Base-by-base conservation (phyloP, 2,888 invertebrate species). In the Sminthurides aquaticus region DNA sequence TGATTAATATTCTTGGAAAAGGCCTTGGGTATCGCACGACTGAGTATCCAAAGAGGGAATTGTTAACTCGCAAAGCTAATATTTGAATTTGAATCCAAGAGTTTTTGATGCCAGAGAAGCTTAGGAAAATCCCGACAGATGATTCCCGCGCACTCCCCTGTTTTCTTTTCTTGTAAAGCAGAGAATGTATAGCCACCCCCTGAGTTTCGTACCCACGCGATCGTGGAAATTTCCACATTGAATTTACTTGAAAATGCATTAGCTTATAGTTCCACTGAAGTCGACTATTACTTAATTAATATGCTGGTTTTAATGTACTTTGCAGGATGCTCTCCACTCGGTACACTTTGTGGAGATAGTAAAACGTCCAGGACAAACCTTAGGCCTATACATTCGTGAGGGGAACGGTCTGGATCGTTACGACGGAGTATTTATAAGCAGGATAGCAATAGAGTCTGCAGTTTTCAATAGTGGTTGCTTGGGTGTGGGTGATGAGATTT, bases 401-500 rank as follows among this genome's bases (percentile, higher is more conserved):
- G 97, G 98, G n/a, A 97, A 99, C 77, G 98, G 97, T n/a, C 86
- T 90, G 62, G 92, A 94, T 76, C 85, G 95, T 68, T 87, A 87
- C 57, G 95, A 96, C 76, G 99, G 99, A 56, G 98, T 99, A 68
- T 99, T 99, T 82, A 97, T 99, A 80, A 98, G 98, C 8, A 83
- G 91, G 76, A 91, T 94, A 78, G 98, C 98, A 48, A 84, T 95
- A 76, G 96, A 96, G 80, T 94, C 94, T 57, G 94, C 96, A 43
- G 95, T 97, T 54, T 96, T 95, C 80, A 94, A 95, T 81, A 95
- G 95, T 78, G 96, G 97, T 63, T 94, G 97, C 79, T 83, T 99
- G 71, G 73, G 73, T 3, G 96, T 98, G 60, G 97, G 97, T 56
- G 98, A 99, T 80, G 98, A 99, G 83, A 97, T 99, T 77, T 82